Conservation (phyloP, 2,888 invertebrate genomes). For the Orchestes rusci region DNA sequence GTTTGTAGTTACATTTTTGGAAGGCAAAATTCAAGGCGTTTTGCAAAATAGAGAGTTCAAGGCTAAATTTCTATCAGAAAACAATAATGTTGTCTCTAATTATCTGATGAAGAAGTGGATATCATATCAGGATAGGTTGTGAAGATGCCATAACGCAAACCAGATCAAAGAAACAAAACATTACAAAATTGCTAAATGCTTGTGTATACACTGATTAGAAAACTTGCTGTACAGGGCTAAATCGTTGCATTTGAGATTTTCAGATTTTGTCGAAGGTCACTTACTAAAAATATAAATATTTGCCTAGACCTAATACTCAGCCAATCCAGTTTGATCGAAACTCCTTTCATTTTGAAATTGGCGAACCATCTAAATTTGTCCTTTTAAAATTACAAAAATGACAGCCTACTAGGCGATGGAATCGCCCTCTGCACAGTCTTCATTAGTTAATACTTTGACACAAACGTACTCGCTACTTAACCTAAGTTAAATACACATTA, state of each 20-base stretch:
- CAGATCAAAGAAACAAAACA: too few relatives aligned
- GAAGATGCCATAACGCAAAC: too few relatives aligned
- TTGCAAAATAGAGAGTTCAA: too few relatives aligned
- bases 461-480: conserved; percentile 40
- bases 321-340: not conserved
- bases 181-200: not conserved
- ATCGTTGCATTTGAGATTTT: conserved; percentile 32
- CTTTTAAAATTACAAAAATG: conserved; percentile 15
- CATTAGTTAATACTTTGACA: conserved; percentile 45
- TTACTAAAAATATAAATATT: conserved; percentile 40
- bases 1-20: too few relatives aligned
- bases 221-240: conserved; percentile 27
- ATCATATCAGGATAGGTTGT: too few relatives aligned
- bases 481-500: conserved; percentile 9
- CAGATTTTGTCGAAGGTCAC: conserved; percentile 44
- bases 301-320: conserved; percentile 15
- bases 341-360: not conserved
- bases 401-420: conserved; percentile 36
- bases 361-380: not conserved
- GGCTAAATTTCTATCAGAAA: too few relatives aligned
- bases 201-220: conserved; percentile 15
- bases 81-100: too few relatives aligned
- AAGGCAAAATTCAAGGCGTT: too few relatives aligned
- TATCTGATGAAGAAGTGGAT: too few relatives aligned
- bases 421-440: conserved; percentile 44